These are phyloP conservation scores for Silurus asotus DNA, from an alignment of 2,113 vertebrate species.

Conservation along the genomic window DNA sequence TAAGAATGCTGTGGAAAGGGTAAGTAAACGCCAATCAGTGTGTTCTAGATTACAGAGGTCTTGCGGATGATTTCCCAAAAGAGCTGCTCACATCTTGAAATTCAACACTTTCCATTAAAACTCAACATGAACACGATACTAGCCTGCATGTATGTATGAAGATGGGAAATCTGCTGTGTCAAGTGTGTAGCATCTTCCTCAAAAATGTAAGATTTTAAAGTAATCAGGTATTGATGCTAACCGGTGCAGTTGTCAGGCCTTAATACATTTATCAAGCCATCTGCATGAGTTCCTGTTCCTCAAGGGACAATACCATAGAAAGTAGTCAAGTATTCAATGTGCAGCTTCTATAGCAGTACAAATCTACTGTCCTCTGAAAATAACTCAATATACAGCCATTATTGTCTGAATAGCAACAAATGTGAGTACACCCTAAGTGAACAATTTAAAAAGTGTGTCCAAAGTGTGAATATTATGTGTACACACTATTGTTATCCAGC, in stretches of 20 bases:
- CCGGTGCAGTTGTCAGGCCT: neutral
- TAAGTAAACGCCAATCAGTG: slow-evolving; percentile 87
- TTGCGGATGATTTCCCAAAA: slow-evolving; percentile 29
- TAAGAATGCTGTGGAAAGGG: slow-evolving; percentile 87
- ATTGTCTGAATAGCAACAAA: too few species aligned
- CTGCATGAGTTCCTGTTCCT: neutral
- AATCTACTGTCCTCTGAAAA: too few species aligned
- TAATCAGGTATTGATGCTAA: neutral
- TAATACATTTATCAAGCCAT: neutral
- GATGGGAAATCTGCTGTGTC: neutral
- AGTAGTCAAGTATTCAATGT: too few species aligned
- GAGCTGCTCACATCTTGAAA: neutral
- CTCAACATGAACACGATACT: neutral
- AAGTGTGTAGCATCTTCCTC: too few species aligned
- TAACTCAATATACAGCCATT: too few species aligned
- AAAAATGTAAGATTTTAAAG: neutral
- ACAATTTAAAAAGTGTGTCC: too few species aligned
- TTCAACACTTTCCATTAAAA: slow-evolving; percentile 16
- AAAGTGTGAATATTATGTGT: too few species aligned
- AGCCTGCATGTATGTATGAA: neutral
- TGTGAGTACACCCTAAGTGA: too few species aligned
- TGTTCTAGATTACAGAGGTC: slow-evolving; percentile 12
- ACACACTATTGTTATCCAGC: too few species aligned
- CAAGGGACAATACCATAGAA: too few species aligned
- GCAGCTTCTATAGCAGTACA: too few species aligned